These are phyloP conservation scores for Drosophila flavopinicola DNA, from an alignment of 2,888 invertebrate genomes.

Conservation along the genomic window DNA sequence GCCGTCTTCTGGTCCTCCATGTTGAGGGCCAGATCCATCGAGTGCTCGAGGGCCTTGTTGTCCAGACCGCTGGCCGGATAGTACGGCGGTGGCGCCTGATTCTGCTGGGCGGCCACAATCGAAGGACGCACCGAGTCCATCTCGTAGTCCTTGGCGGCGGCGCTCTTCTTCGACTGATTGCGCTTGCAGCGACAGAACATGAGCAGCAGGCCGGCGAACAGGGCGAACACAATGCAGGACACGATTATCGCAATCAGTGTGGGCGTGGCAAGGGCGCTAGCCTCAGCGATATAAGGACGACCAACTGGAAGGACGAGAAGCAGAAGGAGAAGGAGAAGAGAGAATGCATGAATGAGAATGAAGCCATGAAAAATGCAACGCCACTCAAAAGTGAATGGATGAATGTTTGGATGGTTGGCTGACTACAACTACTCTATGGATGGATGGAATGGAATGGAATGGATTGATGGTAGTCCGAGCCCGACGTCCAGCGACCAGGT, in stretches of 20 bases:
- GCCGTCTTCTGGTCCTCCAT: constrained; percentile 94
- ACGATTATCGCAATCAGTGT: constrained; percentile 92
- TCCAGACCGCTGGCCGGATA: constrained; percentile 95
- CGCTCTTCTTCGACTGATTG: constrained; percentile 92
- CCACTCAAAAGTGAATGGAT: constrained; percentile 60
- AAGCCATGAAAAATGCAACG: constrained; percentile 75
- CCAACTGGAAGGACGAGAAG: constrained; percentile 87
- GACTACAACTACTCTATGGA: too few species aligned
- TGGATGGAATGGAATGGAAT: constrained; percentile 16
- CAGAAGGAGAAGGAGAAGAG: constrained; percentile 19
- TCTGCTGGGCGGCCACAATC: constrained; percentile 92
- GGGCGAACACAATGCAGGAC: constrained; percentile 91
- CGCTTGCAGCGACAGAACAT: constrained; percentile 94
- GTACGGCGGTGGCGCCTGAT: constrained; percentile 94
- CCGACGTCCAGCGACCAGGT: constrained; percentile 14
- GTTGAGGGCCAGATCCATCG: constrained; percentile 92
- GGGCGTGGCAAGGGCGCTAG: constrained; percentile 90
- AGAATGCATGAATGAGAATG: constrained; percentile 53
- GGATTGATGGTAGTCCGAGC: constrained; percentile 28
- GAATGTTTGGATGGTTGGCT: constrained; percentile 29
- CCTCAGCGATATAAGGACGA: constrained; percentile 91
- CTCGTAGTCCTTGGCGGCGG: constrained; percentile 94
- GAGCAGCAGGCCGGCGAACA: constrained; percentile 90
- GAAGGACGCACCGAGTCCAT: constrained; percentile 94
- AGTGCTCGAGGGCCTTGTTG: constrained; percentile 95